Conservation (phyloP, 2,113 vertebrate genomes). For the Poeciliopsis turrubarensis region DNA sequence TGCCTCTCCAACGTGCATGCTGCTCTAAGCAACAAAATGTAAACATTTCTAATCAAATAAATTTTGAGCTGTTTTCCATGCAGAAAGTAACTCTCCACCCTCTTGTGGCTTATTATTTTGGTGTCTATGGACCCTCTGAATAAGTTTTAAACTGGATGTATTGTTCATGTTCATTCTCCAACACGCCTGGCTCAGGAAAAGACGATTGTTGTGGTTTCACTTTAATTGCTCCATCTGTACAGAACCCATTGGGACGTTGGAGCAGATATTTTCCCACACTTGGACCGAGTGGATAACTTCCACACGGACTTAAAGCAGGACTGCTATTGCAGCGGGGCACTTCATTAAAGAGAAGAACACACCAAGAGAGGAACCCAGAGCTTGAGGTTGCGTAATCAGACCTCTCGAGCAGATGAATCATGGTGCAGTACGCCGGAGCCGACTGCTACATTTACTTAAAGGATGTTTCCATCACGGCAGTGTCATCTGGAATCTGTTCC, state of each 20-base stretch:
- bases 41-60: slow-evolving; percentile 52
- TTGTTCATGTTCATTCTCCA: slow-evolving; percentile 70
- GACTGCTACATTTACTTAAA: slow-evolving; percentile 72
- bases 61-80: slow-evolving; percentile 44
- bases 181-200: slow-evolving; percentile 64
- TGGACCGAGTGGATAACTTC: slow-evolving; percentile 46
- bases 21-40: slow-evolving; percentile 36
- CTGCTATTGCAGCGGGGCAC: slow-evolving; percentile 45
- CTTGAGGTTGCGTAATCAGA: slow-evolving; percentile 56
- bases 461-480: slow-evolving; percentile 68
- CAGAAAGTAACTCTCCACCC: slow-evolving; percentile 49
- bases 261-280: slow-evolving; percentile 54
- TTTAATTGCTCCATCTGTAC: slow-evolving; percentile 76
- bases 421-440: slow-evolving; percentile 47
- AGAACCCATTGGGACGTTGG: slow-evolving; percentile 47
- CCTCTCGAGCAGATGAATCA: slow-evolving; percentile 56
- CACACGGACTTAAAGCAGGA: slow-evolving; percentile 41
- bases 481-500: slow-evolving; percentile 78
- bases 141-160: slow-evolving; percentile 75
- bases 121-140: slow-evolving; percentile 68
- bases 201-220: slow-evolving; percentile 63
- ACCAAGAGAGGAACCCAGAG: slow-evolving; percentile 38
- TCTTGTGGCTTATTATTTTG: slow-evolving; percentile 79
- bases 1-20: neutral
- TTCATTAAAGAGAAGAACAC: slow-evolving; percentile 57